Evolutionary conservation across 2,888 invertebrate genomes (phyloP).

Genomic region (Mactromeris polynyma): DNA sequence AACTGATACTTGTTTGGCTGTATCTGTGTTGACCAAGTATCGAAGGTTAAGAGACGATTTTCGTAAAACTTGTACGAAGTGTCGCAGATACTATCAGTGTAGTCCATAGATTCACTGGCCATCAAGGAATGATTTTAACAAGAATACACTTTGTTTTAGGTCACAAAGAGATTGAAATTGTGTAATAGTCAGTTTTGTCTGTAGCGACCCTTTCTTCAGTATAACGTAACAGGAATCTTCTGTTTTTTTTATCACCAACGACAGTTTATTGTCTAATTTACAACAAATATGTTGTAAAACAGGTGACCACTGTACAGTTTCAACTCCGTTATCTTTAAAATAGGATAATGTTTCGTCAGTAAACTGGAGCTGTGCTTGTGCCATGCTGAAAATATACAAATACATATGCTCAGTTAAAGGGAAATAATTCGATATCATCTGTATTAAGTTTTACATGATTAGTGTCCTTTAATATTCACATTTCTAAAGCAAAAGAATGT

Average conservation of each 20-base stretch:
- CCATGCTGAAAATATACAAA: no score
- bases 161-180: constrained; percentile 24
- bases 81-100: background rate
- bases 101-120: constrained; percentile 19
- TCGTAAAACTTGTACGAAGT: constrained; percentile 10
- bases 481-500: no score
- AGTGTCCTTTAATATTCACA: no score
- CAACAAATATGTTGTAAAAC: constrained; percentile 22
- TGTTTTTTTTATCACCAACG: no score
- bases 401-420: no score
- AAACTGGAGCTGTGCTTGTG: constrained; percentile 15
- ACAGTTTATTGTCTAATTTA: constrained; percentile 28
- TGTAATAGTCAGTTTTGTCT: constrained; percentile 15
- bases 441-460: no score
- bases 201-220: constrained; percentile 22
- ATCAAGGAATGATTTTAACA: constrained; percentile 11
- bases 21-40: constrained; percentile 27
- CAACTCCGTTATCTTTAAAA: no score
- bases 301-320: no score
- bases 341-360: constrained; percentile 4
- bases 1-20: constrained; percentile 14
- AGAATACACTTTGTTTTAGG: constrained; percentile 19
- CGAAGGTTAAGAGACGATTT: background rate
- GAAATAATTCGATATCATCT: no score
- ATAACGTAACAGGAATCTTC: constrained; percentile 2